A percentile compares a stretch with the other conserved stretches of the same genome.
Evolutionary conservation across 2,797 vertebrate genomes (phyloP).

Genomic region (Scolopax rusticola): DNA sequence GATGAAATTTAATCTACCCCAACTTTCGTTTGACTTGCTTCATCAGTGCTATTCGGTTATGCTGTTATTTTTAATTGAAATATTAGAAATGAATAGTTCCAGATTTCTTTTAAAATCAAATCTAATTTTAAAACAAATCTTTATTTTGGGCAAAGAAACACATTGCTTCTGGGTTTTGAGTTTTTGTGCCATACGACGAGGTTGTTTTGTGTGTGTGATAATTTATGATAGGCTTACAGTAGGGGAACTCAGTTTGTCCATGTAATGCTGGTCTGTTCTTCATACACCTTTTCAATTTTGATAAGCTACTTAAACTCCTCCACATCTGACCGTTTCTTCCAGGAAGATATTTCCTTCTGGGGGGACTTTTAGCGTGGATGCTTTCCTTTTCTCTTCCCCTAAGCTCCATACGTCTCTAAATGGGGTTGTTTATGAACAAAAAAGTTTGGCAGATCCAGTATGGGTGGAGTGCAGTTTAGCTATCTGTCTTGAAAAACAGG

Average conservation of each 20-base stretch:
- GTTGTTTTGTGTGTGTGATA: neutral
- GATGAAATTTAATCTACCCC: neutral
- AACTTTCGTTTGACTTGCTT: neutral
- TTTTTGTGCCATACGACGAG: neutral
- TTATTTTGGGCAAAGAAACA: neutral
- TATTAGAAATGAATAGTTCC: neutral
- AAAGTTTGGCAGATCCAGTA: neutral
- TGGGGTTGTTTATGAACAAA: conserved; percentile 5
- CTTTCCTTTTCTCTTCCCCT: neutral
- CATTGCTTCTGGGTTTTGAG: neutral
- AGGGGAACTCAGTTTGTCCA: conserved; percentile 20
- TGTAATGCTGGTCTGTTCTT: conserved; percentile 42
- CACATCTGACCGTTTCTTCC: conserved; percentile 25
- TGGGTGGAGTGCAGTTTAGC: conserved; percentile 11
- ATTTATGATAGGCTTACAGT: neutral
- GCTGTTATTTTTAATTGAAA: neutral
- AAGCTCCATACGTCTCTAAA: neutral
- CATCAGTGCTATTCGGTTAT: neutral
- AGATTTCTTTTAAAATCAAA: neutral
- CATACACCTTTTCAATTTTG: neutral
- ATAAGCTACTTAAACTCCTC: neutral
- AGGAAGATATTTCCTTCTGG: neutral
- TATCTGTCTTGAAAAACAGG: conserved; percentile 28
- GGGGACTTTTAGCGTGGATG: neutral
- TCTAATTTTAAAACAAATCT: neutral